These are phyloP conservation scores for Brachyopa scutellaris DNA, from an alignment of 2,888 invertebrate species.

Conservation along the genomic window DNA sequence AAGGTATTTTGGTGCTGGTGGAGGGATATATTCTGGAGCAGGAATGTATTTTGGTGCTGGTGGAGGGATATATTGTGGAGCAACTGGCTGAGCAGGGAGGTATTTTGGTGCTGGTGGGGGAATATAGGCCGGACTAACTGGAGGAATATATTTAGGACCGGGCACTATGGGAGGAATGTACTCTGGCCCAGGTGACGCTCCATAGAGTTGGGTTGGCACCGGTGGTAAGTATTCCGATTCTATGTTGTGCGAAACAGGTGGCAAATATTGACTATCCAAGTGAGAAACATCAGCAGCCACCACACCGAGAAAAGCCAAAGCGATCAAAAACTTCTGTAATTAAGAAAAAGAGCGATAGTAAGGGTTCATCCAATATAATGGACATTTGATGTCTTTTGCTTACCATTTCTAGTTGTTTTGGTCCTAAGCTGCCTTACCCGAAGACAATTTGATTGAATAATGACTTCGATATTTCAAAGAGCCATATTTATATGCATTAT, in stretches of 20 bases:
- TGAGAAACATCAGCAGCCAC: constrained; percentile 73
- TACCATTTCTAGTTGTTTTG: constrained; percentile 35
- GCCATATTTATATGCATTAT: constrained; percentile 40
- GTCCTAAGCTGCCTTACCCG: constrained; percentile 7
- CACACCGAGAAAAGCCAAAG: constrained; percentile 57
- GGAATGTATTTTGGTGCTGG: neutral
- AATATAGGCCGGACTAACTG: constrained; percentile 30
- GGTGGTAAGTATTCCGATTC: constrained; percentile 56
- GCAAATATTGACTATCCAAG: constrained; percentile 32
- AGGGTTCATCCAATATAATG: neutral
- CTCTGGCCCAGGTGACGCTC: constrained; percentile 36
- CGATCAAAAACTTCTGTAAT: constrained; percentile 66
- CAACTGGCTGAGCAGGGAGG: neutral
- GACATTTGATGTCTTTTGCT: neutral
- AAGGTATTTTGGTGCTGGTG: constrained; percentile 17
- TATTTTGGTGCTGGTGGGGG: neutral
- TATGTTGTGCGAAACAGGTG: constrained; percentile 37
- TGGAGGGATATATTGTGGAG: constrained; percentile 32
- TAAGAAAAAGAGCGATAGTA: neutral
- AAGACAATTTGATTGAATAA: constrained; percentile 27
- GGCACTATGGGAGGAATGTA: too few relatives aligned
- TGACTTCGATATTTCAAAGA: constrained; percentile 22
- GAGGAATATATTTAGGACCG: neutral
- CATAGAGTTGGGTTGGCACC: constrained; percentile 27
- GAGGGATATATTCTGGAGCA: neutral